These are phyloP conservation scores for Lacerta bilineata DNA, from an alignment of 2,797 vertebrate species.

Conservation along the genomic window DNA sequence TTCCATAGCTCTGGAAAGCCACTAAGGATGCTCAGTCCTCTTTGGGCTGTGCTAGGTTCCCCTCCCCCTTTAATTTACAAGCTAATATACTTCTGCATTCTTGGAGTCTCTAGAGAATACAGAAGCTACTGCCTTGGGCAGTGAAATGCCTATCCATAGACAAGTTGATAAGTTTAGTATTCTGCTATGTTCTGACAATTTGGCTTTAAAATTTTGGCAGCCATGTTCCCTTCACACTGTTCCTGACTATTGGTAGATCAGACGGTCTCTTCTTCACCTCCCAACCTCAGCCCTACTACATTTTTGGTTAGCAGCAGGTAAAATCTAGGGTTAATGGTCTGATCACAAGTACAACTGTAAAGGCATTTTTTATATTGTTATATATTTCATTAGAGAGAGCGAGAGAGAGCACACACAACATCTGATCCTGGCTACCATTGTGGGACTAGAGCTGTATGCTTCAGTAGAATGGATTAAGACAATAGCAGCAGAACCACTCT, in stretches of 20 bases:
- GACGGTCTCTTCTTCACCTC: neutral
- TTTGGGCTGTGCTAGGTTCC: neutral
- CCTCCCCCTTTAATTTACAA: neutral
- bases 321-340: neutral
- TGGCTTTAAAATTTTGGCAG: neutral
- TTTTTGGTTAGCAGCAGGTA: neutral
- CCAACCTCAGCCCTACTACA: neutral
- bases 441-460: neutral
- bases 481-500: constrained; percentile 1
- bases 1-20: neutral
- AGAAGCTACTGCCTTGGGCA: neutral
- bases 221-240: neutral
- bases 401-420: too few species aligned
- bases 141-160: neutral
- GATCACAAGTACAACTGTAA: neutral
- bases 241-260: neutral
- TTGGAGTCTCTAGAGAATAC: neutral
- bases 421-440: neutral
- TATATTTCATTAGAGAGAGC: too few species aligned
- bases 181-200: neutral
- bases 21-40: neutral
- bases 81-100: neutral
- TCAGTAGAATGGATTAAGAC: neutral
- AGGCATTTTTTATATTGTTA: neutral
- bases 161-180: neutral